phyloP scores from a whole-genome alignment of 2,888 invertebrate species.

The Nomada ruficornis region DNA sequence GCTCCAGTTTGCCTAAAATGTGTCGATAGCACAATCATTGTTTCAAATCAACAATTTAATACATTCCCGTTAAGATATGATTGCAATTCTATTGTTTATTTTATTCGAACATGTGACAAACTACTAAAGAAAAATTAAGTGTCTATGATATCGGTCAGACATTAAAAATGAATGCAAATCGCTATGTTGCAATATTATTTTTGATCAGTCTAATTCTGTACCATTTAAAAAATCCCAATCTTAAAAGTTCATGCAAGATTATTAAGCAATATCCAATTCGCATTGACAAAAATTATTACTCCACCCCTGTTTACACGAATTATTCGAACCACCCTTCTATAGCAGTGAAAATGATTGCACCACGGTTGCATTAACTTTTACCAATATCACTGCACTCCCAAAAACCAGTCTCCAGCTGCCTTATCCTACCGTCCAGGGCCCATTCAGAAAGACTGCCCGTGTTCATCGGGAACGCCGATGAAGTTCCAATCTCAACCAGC shows the following conservation, averaged over 20 bases:
- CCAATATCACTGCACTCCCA: not conserved
- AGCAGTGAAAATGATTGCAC: too few species aligned
- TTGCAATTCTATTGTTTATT: too few species aligned
- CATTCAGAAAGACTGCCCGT: not conserved
- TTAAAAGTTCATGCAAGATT: not conserved
- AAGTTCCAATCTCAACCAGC: conserved; percentile 20
- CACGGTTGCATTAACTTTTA: too few species aligned
- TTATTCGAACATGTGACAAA: too few species aligned
- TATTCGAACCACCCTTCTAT: not conserved
- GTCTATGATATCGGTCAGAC: too few species aligned
- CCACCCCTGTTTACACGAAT: not conserved
- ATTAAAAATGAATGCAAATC: too few species aligned
- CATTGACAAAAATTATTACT: not conserved
- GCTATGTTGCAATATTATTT: too few species aligned
- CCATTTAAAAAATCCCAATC: too few species aligned
- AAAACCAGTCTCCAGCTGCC: not conserved
- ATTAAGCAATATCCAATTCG: not conserved
- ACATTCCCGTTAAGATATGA: too few species aligned
- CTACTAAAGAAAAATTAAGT: too few species aligned
- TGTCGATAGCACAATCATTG: too few species aligned
- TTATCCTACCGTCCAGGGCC: conserved; percentile 11
- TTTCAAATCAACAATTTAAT: too few species aligned
- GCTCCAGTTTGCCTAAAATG: not conserved
- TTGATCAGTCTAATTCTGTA: not conserved
- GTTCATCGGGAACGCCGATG: conserved; percentile 1